phyloP scores from a whole-genome alignment of 2,888 invertebrate species.

The Magallana nippona region DNA sequence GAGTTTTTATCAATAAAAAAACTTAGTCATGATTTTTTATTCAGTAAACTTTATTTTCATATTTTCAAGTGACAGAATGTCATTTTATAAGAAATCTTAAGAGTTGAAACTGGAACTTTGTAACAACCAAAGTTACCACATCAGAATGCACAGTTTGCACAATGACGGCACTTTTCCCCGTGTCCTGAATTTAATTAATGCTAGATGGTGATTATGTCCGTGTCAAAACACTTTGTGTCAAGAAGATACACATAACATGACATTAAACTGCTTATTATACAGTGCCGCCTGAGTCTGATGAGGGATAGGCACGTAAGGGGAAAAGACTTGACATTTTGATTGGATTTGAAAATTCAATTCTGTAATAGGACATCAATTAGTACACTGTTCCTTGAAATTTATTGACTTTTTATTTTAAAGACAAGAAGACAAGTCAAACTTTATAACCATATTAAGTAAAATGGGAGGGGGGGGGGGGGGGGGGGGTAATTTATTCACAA shows the following conservation, averaged over 20 bases:
- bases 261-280: neutral
- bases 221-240: slow-evolving; percentile 32
- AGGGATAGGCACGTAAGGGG: neutral
- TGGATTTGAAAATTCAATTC: neutral
- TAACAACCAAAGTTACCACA: neutral
- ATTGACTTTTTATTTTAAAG: no score
- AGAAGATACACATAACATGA: slow-evolving; percentile 6
- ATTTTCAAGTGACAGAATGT: no score
- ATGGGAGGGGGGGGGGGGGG: no score
- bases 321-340: neutral
- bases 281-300: neutral
- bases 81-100: no score
- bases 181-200: neutral
- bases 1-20: no score
- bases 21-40: no score
- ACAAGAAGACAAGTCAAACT: no score
- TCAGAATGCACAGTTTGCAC: slow-evolving; percentile 9
- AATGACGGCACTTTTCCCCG: neutral
- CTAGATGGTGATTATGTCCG: slow-evolving; percentile 7
- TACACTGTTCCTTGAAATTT: no score
- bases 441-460: no score
- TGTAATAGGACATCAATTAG: neutral
- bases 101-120: neutral
- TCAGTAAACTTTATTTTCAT: no score
- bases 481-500: no score